phyloP scores from a whole-genome alignment of 1,140 invertebrate species.

The Chelonus insularis region DNA sequence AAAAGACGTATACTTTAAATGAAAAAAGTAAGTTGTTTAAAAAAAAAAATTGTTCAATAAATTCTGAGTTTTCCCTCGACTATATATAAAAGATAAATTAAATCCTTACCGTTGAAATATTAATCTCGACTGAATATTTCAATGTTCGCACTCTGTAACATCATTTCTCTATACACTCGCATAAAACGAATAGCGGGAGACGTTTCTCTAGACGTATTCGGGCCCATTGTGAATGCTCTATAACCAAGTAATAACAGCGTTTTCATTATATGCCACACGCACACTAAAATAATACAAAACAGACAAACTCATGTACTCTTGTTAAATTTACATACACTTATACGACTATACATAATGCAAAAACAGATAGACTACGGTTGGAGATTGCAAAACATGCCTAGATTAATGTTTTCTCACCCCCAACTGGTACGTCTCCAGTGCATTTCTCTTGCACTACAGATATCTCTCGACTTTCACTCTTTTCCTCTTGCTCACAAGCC shows the following conservation, averaged over 20 bases:
- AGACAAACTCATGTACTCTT: conserved; percentile 10
- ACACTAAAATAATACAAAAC: conserved; percentile 33
- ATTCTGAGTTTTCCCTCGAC: not conserved
- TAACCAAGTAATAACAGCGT: conserved; percentile 58
- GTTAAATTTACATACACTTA: not conserved
- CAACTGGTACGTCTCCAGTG: conserved; percentile 17
- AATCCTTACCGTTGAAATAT: conserved; percentile 51
- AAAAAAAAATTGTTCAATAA: not conserved
- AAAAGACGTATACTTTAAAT: too few relatives aligned
- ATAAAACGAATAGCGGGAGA: conserved; percentile 11
- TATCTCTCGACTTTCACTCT: conserved; percentile 15
- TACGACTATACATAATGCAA: conserved; percentile 30
- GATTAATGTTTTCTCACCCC: conserved; percentile 61
- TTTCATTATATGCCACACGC: conserved; percentile 28
- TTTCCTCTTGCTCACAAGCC: conserved; percentile 26
- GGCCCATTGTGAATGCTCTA: conserved; percentile 53
- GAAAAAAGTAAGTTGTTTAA: too few relatives aligned
- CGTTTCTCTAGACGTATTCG: conserved; percentile 28
- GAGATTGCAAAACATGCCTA: conserved; percentile 60
- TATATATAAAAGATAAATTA: conserved; percentile 30
- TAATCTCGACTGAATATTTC: conserved; percentile 41
- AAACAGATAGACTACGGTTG: conserved; percentile 46
- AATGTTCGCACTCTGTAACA: not conserved
- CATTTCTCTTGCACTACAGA: not conserved
- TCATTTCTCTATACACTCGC: not conserved